phyloP scores from a whole-genome alignment of 2,113 vertebrate genomes.

The Pimephales promelas region DNA sequence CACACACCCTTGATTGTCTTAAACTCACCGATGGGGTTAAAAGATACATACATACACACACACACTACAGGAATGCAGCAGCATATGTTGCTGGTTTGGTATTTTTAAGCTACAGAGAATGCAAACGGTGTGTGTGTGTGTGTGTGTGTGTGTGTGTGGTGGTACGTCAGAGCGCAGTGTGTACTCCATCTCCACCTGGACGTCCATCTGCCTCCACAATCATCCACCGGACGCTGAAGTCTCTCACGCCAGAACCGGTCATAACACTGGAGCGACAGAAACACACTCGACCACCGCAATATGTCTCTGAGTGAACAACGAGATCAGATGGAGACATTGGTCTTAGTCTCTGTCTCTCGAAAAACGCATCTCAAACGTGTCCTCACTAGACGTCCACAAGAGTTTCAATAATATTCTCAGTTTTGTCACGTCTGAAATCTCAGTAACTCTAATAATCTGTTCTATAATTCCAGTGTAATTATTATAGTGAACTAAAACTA shows the following conservation, averaged over 20 bases:
- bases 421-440: no score
- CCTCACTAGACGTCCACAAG: no score
- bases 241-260: not conserved
- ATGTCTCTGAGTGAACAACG: no score
- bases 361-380: no score
- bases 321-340: no score
- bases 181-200: conserved; percentile 4
- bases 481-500: no score
- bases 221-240: not conserved
- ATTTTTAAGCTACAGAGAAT: not conserved
- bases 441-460: no score
- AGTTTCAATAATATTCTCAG: no score
- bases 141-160: not conserved
- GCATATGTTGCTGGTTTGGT: not conserved
- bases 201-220: not conserved
- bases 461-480: no score
- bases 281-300: no score
- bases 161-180: conserved; percentile 13
- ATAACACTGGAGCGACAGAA: not conserved
- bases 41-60: not conserved
- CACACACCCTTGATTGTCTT: not conserved
- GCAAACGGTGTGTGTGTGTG: not conserved
- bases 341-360: no score
- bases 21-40: not conserved
- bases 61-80: not conserved